These are phyloP conservation scores for Notolabrus celidotus DNA, from an alignment of 2,797 vertebrate genomes.

Conservation along the genomic window DNA sequence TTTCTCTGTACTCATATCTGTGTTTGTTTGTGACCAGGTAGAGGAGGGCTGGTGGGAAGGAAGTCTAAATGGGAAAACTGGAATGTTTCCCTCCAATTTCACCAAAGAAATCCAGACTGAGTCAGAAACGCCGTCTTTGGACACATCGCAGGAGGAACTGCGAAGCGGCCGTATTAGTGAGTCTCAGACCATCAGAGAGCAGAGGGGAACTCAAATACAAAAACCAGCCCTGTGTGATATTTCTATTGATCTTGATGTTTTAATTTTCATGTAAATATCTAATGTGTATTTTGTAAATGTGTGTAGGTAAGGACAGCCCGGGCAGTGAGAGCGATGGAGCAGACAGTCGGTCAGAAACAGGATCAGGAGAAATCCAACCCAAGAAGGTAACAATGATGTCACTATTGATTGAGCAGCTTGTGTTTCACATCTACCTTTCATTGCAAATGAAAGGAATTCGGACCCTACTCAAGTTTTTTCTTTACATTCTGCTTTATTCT, in stretches of 20 bases:
- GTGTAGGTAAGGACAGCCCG: conserved; percentile 89
- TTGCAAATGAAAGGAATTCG: too few species aligned
- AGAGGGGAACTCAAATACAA: too few species aligned
- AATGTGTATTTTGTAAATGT: conserved; percentile 27
- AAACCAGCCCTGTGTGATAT: background rate
- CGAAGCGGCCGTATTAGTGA: conserved; percentile 91
- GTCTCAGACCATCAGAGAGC: conserved; percentile 48
- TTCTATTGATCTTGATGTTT: background rate
- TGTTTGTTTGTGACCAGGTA: conserved; percentile 82
- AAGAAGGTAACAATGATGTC: conserved; percentile 98
- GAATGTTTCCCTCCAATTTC: conserved; percentile 99
- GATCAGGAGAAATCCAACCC: conserved; percentile 92
- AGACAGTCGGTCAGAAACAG: conserved; percentile 93
- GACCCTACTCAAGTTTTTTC: too few species aligned
- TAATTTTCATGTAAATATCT: background rate
- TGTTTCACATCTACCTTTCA: too few species aligned
- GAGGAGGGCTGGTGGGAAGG: conserved; percentile 99
- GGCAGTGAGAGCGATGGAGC: conserved; percentile 96
- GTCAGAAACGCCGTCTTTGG: conserved; percentile 83
- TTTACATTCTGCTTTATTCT: too few species aligned
- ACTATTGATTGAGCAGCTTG: too few species aligned
- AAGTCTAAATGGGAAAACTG: conserved; percentile 91
- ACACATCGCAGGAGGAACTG: conserved; percentile 88
- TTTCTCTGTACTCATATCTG: too few species aligned
- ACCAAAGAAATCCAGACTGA: conserved; percentile 91